Evolutionary conservation across 1,140 invertebrate species (phyloP), one percentile per base, ranked within the genome.

Genomic region (Bombus sylvicola): DNA sequence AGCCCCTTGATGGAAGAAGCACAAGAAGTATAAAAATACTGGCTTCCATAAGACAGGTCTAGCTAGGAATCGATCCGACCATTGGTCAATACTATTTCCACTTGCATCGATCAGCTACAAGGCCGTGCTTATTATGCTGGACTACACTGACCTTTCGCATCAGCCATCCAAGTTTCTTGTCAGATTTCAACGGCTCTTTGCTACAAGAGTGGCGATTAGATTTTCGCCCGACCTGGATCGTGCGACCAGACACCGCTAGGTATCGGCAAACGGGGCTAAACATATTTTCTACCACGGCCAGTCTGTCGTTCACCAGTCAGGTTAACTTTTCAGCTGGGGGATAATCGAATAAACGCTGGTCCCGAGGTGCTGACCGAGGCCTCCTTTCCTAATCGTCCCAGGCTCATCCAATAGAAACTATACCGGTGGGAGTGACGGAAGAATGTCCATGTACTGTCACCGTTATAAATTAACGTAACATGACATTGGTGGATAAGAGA

Each of bases 241-340:
- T 22, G 4, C 37, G 34, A 12, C 81, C 6, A 66, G 81, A 39
- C 41, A 39, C 15, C 3, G 12, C 25, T 22, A 3, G 34, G 28
- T 34, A 53, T 53, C 62, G 41, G 43, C 53, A 76, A 77, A 77
- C 73, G 43, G 43, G 81, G 81, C 68, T 83, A 83, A 68, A 77
- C 62, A 83, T 76, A 83, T 83, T 83, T 83, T 76, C 25, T 62
- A 41, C 72, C 59, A 31, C 43, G 73, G 43, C 68, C 81, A 66
- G 15, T 77, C 81, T 83, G 81, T 83, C 81, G 73, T 83, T 83
- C 81, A 83, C 59, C 81, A 77, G 81, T 77, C 81, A 83, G 73
- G 76, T 83, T 83, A 83, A 77, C 81, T 62, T 64, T 47, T 9
- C 66, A 22, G 6, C 43, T 22, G 6, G 22, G 25, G 31, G 28